Conservation (phyloP, 2,888 invertebrate species). For the Anthrax anthrax region DNA sequence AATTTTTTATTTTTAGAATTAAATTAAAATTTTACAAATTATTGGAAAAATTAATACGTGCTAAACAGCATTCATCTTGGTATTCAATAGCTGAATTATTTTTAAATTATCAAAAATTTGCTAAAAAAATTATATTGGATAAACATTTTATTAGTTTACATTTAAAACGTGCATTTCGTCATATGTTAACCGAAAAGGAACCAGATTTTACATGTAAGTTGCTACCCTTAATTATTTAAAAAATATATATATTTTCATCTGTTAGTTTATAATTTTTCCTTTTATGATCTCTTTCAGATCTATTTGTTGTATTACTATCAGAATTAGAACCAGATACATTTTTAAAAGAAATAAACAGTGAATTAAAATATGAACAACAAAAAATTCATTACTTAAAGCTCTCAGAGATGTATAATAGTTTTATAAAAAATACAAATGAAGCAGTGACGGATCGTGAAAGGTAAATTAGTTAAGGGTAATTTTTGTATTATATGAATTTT, state of each 20-base stretch:
- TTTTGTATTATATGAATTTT: too few relatives aligned
- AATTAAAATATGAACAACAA: slow-evolving; percentile 27
- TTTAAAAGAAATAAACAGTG: slow-evolving; percentile 22
- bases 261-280: neutral
- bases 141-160: slow-evolving; percentile 23
- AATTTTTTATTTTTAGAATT: slow-evolving; percentile 14
- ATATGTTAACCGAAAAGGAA: slow-evolving; percentile 25
- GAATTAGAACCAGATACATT: slow-evolving; percentile 19
- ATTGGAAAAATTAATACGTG: slow-evolving; percentile 25
- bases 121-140: slow-evolving; percentile 19
- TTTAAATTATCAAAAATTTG: slow-evolving; percentile 22
- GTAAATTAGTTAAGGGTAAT: neutral
- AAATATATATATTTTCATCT: neutral
- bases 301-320: slow-evolving; percentile 25
- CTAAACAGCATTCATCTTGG: slow-evolving; percentile 27
- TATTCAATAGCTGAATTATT: slow-evolving; percentile 27
- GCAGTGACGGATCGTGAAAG: neutral
- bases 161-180: slow-evolving; percentile 24
- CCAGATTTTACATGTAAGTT: slow-evolving; percentile 26
- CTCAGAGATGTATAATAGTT: slow-evolving; percentile 28
- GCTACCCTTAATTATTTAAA: neutral
- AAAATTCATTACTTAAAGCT: slow-evolving; percentile 28
- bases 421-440: neutral
- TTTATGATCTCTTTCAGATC: slow-evolving; percentile 15
- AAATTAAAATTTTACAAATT: slow-evolving; percentile 24